A percentile compares a stretch with the other conserved stretches of the same genome.
Evolutionary conservation across 2,888 invertebrate genomes (phyloP).

Genomic region (Orchesellides sinensis): DNA sequence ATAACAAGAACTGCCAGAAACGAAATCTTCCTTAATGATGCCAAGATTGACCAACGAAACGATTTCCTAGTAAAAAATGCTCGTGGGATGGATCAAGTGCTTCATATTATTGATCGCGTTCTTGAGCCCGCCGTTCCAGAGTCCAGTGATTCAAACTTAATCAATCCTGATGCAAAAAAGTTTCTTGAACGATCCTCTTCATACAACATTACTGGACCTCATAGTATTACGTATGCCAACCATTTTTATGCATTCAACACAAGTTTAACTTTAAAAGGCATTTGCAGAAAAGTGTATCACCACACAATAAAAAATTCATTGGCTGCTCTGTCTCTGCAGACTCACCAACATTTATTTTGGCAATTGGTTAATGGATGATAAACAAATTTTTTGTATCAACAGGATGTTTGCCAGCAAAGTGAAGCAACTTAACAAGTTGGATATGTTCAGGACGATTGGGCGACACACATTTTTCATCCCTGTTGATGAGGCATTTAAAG

Average conservation of each 20-base stretch:
- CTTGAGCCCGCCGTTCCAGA: constrained; percentile 83
- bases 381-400: constrained; percentile 25
- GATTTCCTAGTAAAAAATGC: constrained; percentile 81
- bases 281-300: background rate
- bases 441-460: constrained; percentile 87
- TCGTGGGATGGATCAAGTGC: constrained; percentile 83
- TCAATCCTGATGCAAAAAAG: constrained; percentile 89
- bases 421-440: constrained; percentile 85
- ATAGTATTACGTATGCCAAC: constrained; percentile 66
- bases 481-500: constrained; percentile 92
- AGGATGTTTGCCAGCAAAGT: constrained; percentile 81
- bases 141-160: constrained; percentile 80
- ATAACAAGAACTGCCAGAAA: constrained; percentile 83
- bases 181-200: constrained; percentile 76
- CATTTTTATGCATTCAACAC: background rate
- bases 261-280: background rate
- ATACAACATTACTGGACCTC: constrained; percentile 69
- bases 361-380: no score
- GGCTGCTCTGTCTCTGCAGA: no score
- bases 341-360: no score
- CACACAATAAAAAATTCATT: background rate
- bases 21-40: constrained; percentile 92
- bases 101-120: constrained; percentile 82
- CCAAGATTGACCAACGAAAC: constrained; percentile 82
- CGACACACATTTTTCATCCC: constrained; percentile 94